Percentiles rank a stretch among this genome's conserved stretches.
phyloP scores from a whole-genome alignment of 2,797 vertebrate species.

The Chaetodon trifasciatus region DNA sequence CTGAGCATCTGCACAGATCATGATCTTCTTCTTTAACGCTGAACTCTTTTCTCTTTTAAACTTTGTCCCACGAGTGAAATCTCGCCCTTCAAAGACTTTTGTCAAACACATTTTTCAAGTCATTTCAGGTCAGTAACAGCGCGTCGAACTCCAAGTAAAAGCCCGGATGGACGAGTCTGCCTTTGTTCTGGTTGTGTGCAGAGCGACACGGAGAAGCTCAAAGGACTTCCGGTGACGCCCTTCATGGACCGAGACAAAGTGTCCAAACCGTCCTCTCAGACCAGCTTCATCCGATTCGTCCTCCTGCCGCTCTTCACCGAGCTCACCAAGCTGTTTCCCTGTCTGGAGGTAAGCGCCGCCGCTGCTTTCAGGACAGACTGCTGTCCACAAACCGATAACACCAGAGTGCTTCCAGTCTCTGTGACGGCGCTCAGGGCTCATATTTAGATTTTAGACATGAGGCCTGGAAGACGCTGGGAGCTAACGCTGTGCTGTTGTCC shows the following conservation, averaged over 20 bases:
- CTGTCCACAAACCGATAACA: too few species aligned
- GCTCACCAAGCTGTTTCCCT: conserved; percentile 73
- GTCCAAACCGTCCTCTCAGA: conserved; percentile 93
- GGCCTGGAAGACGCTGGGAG: not conserved
- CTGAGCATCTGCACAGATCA: too few species aligned
- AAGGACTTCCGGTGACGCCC: conserved; percentile 92
- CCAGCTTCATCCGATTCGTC: conserved; percentile 87
- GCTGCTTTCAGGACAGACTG: too few species aligned
- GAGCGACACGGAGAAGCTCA: conserved; percentile 93
- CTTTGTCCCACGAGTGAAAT: too few species aligned
- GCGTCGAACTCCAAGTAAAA: not conserved
- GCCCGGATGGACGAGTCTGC: not conserved
- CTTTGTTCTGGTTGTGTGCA: conserved; percentile 47
- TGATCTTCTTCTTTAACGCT: too few species aligned
- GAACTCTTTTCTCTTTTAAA: too few species aligned
- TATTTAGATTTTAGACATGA: too few species aligned
- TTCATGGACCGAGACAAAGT: conserved; percentile 97
- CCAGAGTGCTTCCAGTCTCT: too few species aligned
- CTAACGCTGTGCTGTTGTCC: not conserved
- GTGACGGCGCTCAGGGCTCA: too few species aligned
- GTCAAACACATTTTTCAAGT: too few species aligned
- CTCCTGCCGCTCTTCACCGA: conserved; percentile 81
- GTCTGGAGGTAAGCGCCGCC: conserved; percentile 64
- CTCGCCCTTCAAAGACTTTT: too few species aligned
- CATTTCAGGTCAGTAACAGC: too few species aligned